Percentiles rank a stretch among this genome's conserved stretches.
Evolutionary conservation across 2,888 invertebrate genomes (phyloP).

Genomic region (Leucoma salicis): DNA sequence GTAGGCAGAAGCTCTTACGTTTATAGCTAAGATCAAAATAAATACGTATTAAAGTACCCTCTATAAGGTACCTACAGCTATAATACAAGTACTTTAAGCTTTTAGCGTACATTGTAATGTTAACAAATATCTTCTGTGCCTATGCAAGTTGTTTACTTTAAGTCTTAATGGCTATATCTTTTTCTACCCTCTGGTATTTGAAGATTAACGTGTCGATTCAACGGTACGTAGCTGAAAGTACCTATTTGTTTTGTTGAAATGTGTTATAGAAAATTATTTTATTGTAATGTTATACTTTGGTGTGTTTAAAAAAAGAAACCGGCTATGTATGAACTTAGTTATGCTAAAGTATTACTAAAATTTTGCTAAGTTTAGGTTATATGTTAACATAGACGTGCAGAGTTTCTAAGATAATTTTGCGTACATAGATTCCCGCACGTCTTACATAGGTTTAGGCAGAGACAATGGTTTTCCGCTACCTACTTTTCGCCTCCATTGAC

Average conservation of each 20-base stretch:
- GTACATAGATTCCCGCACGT: too few species aligned
- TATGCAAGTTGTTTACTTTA: conserved; percentile 4
- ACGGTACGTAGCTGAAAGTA: neutral
- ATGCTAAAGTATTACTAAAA: too few species aligned
- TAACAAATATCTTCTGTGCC: conserved; percentile 3
- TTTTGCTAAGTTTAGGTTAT: too few species aligned
- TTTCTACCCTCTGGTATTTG: neutral
- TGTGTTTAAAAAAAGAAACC: too few species aligned
- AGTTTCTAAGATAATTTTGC: too few species aligned
- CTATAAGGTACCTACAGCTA: conserved; percentile 9
- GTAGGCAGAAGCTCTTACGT: conserved; percentile 33
- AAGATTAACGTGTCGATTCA: neutral
- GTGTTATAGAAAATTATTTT: too few species aligned
- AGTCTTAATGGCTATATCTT: conserved; percentile 1
- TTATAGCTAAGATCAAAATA: conserved; percentile 34
- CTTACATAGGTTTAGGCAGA: too few species aligned
- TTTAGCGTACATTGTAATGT: conserved; percentile 3
- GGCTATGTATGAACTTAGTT: too few species aligned
- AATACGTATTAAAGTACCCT: conserved; percentile 25
- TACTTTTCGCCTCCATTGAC: too few species aligned
- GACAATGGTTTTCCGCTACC: too few species aligned
- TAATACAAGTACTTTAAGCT: conserved; percentile 3
- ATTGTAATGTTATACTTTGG: too few species aligned
- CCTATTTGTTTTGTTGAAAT: neutral
- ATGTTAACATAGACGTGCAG: too few species aligned